Evolutionary conservation across 2,113 vertebrate species (phyloP).

Genomic region (Scartelaos histophorus): DNA sequence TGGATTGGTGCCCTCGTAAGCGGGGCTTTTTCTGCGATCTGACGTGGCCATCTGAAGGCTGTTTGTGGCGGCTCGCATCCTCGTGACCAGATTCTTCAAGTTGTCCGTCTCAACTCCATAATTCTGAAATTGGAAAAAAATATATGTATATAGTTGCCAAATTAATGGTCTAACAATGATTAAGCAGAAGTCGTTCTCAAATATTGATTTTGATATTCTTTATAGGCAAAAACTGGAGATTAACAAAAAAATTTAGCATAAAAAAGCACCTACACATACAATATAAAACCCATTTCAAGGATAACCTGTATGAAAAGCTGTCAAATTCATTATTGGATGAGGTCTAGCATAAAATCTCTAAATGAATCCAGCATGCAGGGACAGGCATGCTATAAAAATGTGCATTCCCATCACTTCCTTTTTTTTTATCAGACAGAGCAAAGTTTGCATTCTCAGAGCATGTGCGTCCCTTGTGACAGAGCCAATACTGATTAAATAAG

Average conservation of each 20-base stretch:
- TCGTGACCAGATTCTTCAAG: conserved; percentile 90
- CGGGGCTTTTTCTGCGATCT: conserved; percentile 82
- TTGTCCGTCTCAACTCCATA: conserved; percentile 96
- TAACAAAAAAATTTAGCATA: neutral
- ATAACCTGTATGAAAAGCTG: neutral
- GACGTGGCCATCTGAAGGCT: conserved; percentile 88
- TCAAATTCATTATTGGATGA: conserved; percentile 14
- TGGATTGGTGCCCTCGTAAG: conserved; percentile 82
- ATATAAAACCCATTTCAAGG: conserved; percentile 1
- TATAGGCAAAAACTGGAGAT: neutral
- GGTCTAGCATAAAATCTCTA: conserved; percentile 18
- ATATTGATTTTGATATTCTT: too few species aligned
- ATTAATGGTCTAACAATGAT: conserved; percentile 11
- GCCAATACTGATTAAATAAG: conserved; percentile 4
- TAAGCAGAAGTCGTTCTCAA: conserved; percentile 7
- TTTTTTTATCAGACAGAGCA: conserved; percentile 43
- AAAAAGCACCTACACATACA: neutral
- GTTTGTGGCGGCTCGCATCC: conserved; percentile 85
- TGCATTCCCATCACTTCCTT: conserved; percentile 54
- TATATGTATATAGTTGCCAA: neutral
- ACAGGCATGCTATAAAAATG: neutral
- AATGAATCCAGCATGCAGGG: conserved; percentile 8
- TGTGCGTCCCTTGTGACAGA: conserved; percentile 43
- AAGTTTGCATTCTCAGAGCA: conserved; percentile 59
- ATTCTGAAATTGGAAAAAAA: conserved; percentile 79